Evolutionary conservation across 2,888 invertebrate genomes (phyloP).

Genomic region (Candidula unifasciata): DNA sequence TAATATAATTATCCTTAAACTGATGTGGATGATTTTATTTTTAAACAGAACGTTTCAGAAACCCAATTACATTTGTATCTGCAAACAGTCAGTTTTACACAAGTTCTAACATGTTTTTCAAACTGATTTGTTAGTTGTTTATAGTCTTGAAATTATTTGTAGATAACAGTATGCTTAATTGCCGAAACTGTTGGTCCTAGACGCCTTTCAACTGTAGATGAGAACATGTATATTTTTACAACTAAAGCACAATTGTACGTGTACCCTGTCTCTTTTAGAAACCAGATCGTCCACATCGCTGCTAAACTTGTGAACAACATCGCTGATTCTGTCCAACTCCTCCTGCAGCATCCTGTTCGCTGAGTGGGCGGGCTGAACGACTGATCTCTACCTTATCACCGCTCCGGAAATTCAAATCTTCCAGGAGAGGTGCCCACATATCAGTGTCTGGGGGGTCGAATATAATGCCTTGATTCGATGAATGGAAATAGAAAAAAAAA

Average conservation of each 20-base stretch:
- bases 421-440: slow-evolving; percentile 37
- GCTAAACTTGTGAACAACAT: not conserved
- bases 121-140: too few species aligned
- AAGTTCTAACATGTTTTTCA: too few species aligned
- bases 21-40: too few species aligned
- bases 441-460: slow-evolving; percentile 36
- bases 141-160: too few species aligned
- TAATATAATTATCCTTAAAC: too few species aligned
- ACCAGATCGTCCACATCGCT: slow-evolving; percentile 7
- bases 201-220: too few species aligned
- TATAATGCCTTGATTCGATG: slow-evolving; percentile 21
- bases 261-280: slow-evolving; percentile 27
- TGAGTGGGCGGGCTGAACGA: slow-evolving; percentile 13
- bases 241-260: too few species aligned
- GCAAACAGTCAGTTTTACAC: too few species aligned
- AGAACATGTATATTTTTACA: not conserved
- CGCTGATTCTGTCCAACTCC: slow-evolving; percentile 3
- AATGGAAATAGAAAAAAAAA: not conserved
- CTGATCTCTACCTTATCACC: slow-evolving; percentile 39
- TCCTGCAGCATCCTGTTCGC: not conserved
- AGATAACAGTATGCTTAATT: too few species aligned
- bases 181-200: too few species aligned
- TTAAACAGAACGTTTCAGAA: too few species aligned
- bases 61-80: too few species aligned
- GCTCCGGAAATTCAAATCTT: slow-evolving; percentile 40